Percentiles rank a stretch among this genome's conserved stretches.
These are phyloP conservation scores for Epistrophella euchroma DNA, from an alignment of 2,888 invertebrate genomes.

Conservation along the genomic window DNA sequence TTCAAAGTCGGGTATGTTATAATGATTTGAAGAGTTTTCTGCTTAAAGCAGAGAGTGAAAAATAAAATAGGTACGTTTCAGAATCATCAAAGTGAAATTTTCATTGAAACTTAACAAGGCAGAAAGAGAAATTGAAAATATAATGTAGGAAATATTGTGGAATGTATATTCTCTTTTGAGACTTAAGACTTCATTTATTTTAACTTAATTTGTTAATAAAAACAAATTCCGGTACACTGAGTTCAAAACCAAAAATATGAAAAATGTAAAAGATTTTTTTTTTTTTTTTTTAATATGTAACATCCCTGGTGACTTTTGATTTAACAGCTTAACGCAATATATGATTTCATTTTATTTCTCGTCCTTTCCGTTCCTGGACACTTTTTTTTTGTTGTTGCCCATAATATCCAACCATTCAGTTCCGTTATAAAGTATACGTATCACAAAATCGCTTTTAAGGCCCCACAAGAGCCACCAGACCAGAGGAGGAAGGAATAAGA, in stretches of 20 bases:
- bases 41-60: background rate
- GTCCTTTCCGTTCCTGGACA: constrained; percentile 54
- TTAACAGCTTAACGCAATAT: constrained; percentile 57
- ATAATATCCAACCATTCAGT: background rate
- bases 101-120: background rate
- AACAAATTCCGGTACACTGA: too few species aligned
- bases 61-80: background rate
- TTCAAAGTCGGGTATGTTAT: constrained; percentile 13
- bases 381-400: background rate
- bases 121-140: background rate
- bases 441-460: constrained; percentile 8
- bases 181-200: background rate
- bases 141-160: background rate
- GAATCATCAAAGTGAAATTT: background rate
- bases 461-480: background rate
- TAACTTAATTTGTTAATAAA: background rate
- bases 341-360: constrained; percentile 61
- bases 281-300: too few species aligned
- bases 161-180: background rate
- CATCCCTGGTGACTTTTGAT: constrained; percentile 8
- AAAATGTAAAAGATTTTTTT: too few species aligned
- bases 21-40: background rate
- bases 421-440: background rate
- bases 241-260: too few species aligned
- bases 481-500: constrained; percentile 4